Evolutionary conservation across 1,140 invertebrate genomes (phyloP).

Genomic region (Zeugodacus cucurbitae): DNA sequence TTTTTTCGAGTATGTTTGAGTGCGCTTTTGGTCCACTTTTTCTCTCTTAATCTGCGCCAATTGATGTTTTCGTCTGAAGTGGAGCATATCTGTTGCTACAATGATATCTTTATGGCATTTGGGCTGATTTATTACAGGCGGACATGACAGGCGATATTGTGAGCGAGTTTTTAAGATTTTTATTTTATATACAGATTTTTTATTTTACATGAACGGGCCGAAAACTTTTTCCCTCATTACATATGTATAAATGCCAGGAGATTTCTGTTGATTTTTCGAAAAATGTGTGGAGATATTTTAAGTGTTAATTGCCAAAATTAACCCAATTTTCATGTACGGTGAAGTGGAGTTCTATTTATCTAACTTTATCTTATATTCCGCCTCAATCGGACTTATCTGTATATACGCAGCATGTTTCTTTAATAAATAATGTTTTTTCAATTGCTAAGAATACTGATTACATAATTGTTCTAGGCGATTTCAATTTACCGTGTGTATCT

Average conservation of each 20-base stretch:
- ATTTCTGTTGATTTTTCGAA: neutral
- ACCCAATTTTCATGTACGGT: neutral
- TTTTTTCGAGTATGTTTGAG: neutral
- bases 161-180: neutral
- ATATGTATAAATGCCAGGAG: neutral
- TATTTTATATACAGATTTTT: neutral
- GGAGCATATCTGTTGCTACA: constrained; percentile 2
- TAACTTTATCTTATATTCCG: no score
- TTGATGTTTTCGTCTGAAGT: constrained; percentile 20
- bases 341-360: neutral
- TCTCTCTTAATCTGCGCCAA: neutral
- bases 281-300: neutral
- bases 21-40: neutral
- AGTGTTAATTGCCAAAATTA: constrained; percentile 11
- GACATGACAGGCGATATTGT: constrained; percentile 36
- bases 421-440: no score
- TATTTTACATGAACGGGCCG: neutral
- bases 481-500: no score
- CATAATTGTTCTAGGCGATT: no score
- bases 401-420: no score
- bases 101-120: constrained; percentile 27
- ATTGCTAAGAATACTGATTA: no score
- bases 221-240: neutral
- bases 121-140: constrained; percentile 20
- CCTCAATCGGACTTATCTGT: no score